Conservation (phyloP, 1,140 invertebrate species). For the Neelides sp. region DNA sequence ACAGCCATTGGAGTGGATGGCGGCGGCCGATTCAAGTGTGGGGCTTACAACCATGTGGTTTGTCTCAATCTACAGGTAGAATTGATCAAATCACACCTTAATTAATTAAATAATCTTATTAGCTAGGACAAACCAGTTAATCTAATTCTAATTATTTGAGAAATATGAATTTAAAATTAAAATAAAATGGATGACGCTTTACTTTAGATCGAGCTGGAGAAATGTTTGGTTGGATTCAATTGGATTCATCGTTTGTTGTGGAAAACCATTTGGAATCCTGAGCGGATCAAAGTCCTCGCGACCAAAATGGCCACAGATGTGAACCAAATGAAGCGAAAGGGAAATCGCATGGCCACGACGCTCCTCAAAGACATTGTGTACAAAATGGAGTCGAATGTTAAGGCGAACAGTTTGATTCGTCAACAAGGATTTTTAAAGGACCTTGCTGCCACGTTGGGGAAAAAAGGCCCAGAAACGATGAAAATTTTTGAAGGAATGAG, state of each 20-base stretch:
- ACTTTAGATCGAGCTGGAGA: constrained; percentile 55
- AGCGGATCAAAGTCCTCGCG: constrained; percentile 60
- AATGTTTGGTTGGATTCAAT: constrained; percentile 58
- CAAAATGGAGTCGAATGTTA: constrained; percentile 56
- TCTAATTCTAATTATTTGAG: background rate
- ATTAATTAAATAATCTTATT: constrained; percentile 10
- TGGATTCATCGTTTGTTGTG: constrained; percentile 65
- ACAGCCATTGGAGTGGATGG: constrained; percentile 48
- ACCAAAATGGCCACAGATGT: constrained; percentile 65
- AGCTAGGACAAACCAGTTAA: no score
- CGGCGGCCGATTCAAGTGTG: constrained; percentile 45
- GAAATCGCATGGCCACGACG: constrained; percentile 45
- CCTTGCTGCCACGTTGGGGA: constrained; percentile 39
- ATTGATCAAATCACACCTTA: constrained; percentile 38
- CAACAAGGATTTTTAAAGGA: constrained; percentile 64
- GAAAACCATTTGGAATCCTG: constrained; percentile 52
- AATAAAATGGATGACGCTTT: constrained; percentile 4
- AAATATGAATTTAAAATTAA: background rate
- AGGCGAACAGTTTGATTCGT: constrained; percentile 51
- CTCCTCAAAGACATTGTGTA: constrained; percentile 51
- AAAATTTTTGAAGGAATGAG: constrained; percentile 49
- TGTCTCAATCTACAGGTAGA: constrained; percentile 42
- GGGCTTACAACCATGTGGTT: constrained; percentile 47
- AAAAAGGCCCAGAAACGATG: constrained; percentile 38
- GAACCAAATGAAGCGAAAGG: constrained; percentile 52